phyloP scores from a whole-genome alignment of 2,113 vertebrate genomes.

The Trichomycterus rosablanca region DNA sequence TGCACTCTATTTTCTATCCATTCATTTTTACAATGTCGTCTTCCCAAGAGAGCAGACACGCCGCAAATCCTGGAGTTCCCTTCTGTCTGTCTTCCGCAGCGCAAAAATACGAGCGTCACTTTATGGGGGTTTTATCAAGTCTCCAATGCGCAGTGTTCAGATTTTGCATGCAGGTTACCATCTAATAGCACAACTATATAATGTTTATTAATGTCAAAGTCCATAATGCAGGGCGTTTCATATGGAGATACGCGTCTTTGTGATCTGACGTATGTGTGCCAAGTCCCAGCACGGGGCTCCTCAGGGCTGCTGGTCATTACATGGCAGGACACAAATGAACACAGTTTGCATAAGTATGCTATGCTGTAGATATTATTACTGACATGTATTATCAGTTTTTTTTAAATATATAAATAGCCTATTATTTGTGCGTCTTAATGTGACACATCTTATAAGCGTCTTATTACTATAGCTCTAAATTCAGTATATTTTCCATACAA shows the following conservation, averaged over 20 bases:
- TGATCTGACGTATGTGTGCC: conserved; percentile 29
- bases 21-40: conserved; percentile 66
- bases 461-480: no score
- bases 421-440: no score
- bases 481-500: no score
- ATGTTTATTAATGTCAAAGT: conserved; percentile 33
- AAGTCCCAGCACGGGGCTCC: conserved; percentile 22
- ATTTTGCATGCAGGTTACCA: conserved; percentile 26
- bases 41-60: conserved; percentile 68
- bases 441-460: no score
- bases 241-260: conserved; percentile 37
- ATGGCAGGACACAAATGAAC: conserved; percentile 28
- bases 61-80: conserved; percentile 68
- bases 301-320: conserved; percentile 32
- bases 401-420: not conserved
- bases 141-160: conserved; percentile 7
- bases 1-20: conserved; percentile 69
- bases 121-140: not conserved
- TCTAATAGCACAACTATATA: conserved; percentile 23
- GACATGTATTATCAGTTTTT: conserved; percentile 14
- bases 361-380: conserved; percentile 18
- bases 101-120: conserved; percentile 48
- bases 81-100: conserved; percentile 54
- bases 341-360: conserved; percentile 24
- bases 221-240: conserved; percentile 26